phyloP scores from a whole-genome alignment of 2,888 invertebrate species.

The Mycogona germanica region DNA sequence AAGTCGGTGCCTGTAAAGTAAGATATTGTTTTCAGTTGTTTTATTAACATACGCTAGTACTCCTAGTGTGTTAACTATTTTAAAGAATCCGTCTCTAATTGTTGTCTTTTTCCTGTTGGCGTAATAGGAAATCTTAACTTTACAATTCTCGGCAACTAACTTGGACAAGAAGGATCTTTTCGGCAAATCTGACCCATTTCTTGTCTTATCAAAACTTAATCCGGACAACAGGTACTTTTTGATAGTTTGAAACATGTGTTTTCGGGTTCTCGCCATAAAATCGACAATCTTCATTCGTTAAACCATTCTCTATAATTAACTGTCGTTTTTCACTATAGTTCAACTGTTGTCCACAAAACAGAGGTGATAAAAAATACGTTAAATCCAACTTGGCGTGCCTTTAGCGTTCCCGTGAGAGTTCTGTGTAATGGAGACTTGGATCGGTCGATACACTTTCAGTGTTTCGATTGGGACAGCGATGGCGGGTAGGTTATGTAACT shows the following conservation, averaged over 20 bases:
- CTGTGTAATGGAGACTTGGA: slow-evolving; percentile 40
- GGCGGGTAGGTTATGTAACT: slow-evolving; percentile 30
- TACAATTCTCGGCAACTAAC: slow-evolving; percentile 34
- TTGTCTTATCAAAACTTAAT: slow-evolving; percentile 36
- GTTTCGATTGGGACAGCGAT: slow-evolving; percentile 40
- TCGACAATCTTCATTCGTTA: neutral
- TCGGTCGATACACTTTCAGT: slow-evolving; percentile 38
- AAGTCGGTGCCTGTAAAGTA: slow-evolving; percentile 12
- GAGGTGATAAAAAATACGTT: slow-evolving; percentile 40
- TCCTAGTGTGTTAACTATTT: neutral
- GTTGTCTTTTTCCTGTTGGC: neutral
- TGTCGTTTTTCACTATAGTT: slow-evolving; percentile 28
- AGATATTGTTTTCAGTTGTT: too few species aligned
- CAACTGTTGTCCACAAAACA: slow-evolving; percentile 38
- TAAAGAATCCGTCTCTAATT: neutral
- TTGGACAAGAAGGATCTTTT: slow-evolving; percentile 41
- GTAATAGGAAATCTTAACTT: slow-evolving; percentile 30
- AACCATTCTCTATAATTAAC: neutral
- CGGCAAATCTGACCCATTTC: slow-evolving; percentile 41
- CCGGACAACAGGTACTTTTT: slow-evolving; percentile 35
- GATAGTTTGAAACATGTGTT: slow-evolving; percentile 4
- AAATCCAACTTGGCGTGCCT: slow-evolving; percentile 41
- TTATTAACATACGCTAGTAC: too few species aligned
- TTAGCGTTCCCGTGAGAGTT: slow-evolving; percentile 32
- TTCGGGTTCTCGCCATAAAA: neutral